A percentile compares a stretch with the other conserved stretches of the same genome.
phyloP scores from a whole-genome alignment of 2,113 vertebrate genomes.

The Camelus bactrianus region DNA sequence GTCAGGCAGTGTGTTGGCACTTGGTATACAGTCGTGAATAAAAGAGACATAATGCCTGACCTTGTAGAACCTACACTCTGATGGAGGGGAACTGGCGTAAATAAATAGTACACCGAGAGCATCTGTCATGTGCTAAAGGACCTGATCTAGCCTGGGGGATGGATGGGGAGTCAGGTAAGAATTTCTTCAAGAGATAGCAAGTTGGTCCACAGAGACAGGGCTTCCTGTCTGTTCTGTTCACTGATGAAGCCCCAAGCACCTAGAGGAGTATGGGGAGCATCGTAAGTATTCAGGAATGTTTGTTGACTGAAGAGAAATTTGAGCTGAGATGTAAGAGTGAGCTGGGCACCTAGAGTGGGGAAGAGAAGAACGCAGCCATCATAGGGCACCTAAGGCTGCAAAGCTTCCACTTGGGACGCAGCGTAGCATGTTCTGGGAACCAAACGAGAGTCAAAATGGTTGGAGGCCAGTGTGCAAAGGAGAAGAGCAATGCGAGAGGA shows the following conservation, averaged over 20 bases:
- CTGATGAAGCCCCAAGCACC: not conserved
- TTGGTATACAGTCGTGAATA: not conserved
- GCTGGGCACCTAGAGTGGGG: not conserved
- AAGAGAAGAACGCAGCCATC: not conserved
- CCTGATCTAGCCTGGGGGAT: not conserved
- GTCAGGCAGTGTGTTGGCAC: not conserved
- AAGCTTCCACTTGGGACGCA: not conserved
- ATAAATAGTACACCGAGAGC: not conserved
- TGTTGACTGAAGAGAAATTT: not conserved
- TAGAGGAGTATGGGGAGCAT: not conserved
- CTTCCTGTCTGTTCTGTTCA: not conserved
- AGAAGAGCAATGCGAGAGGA: not conserved
- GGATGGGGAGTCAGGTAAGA: not conserved
- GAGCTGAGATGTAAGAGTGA: not conserved
- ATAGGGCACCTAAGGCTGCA: not conserved
- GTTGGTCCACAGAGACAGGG: not conserved
- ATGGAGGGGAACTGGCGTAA: not conserved
- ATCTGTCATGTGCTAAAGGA: not conserved
- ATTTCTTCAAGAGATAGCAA: not conserved
- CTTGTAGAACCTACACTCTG: not conserved
- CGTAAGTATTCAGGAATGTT: not conserved
- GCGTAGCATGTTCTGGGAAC: not conserved
- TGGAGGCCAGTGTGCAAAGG: not conserved
- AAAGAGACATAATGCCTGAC: not conserved
- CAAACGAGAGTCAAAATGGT: not conserved